phyloP scores from a whole-genome alignment of 1,140 invertebrate species.

The Drosophila pruinosa region DNA sequence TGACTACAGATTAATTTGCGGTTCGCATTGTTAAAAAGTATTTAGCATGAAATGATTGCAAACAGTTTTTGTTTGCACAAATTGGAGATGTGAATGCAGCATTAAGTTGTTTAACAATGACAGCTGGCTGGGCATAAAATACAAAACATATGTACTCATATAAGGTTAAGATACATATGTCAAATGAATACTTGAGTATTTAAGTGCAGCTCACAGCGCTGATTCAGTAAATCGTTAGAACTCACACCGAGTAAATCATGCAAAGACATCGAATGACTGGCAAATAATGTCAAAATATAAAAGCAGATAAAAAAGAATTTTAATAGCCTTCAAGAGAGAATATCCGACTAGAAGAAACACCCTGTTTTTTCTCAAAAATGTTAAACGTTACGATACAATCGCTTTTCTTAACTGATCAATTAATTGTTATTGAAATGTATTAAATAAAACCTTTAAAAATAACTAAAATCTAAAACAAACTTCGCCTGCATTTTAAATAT shows the following conservation, averaged over 20 bases:
- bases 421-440: no score
- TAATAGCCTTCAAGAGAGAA: background rate
- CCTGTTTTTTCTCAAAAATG: background rate
- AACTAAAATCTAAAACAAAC: no score
- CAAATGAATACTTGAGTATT: conserved; percentile 35
- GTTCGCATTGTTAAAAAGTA: background rate
- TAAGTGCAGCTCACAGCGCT: conserved; percentile 26
- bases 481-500: no score
- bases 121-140: conserved; percentile 17
- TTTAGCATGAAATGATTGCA: conserved; percentile 19
- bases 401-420: no score
- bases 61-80: conserved; percentile 9
- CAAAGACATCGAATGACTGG: conserved; percentile 29
- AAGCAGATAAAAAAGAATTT: background rate
- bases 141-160: conserved; percentile 7
- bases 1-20: background rate
- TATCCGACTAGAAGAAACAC: background rate
- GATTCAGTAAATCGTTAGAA: conserved; percentile 21
- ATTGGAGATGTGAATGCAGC: conserved; percentile 9
- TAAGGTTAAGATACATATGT: conserved; percentile 44
- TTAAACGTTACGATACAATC: no score
- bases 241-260: conserved; percentile 9
- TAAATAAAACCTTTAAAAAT: no score
- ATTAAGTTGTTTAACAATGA: conserved; percentile 35
- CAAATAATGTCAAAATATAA: conserved; percentile 13